Conservation (phyloP, 2,113 vertebrate genomes). For the Sclerurus mexicanus region DNA sequence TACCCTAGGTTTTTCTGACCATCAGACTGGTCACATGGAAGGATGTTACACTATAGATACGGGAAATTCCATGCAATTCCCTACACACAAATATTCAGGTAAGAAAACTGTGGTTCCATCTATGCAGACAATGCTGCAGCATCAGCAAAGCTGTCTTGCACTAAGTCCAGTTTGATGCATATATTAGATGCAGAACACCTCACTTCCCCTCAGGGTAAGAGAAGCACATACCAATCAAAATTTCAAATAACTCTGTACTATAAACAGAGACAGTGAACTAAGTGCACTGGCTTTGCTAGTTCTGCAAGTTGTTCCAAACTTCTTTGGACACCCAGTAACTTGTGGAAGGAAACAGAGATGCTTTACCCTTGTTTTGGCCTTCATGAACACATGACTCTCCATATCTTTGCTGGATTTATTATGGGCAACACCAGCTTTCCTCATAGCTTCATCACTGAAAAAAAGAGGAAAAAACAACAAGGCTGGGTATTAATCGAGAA, state of each 20-base stretch:
- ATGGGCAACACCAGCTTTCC: constrained; percentile 91
- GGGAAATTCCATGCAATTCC: neutral
- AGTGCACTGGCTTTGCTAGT: neutral
- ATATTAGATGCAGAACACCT: neutral
- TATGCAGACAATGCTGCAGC: neutral
- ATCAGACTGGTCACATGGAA: neutral
- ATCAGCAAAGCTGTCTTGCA: neutral
- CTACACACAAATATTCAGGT: neutral
- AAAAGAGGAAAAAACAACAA: neutral
- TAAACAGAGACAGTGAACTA: neutral
- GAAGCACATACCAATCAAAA: neutral
- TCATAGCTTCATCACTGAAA: constrained; percentile 93
- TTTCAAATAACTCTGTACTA: neutral
- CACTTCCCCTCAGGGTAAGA: neutral
- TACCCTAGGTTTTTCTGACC: neutral
- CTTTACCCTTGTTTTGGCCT: constrained; percentile 94
- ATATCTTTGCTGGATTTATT: constrained; percentile 95
- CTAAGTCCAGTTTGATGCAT: neutral
- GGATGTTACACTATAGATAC: neutral
- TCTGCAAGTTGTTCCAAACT: neutral
- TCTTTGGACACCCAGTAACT: neutral
- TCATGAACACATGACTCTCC: constrained; percentile 96
- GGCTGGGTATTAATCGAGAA: neutral
- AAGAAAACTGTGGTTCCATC: neutral
- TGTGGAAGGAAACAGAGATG: neutral